Base-by-base conservation (phyloP, 2,113 vertebrate genomes). In the Nycticebus coucang region DNA sequence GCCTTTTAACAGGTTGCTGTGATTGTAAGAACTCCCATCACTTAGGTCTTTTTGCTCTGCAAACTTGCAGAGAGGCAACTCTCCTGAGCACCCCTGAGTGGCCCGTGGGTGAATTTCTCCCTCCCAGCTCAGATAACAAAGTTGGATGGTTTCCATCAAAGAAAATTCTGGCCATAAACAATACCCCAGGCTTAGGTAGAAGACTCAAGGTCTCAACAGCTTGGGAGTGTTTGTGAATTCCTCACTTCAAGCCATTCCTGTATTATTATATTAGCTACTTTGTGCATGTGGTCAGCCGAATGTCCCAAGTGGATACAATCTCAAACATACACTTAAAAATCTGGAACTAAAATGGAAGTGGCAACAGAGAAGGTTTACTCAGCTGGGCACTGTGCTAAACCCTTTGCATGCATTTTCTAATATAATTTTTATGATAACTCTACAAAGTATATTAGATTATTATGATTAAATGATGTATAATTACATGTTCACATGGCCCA, bases 111-210 rank as follows among this genome's bases (percentile, higher is more conserved):
- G 26, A 41, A 60, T 82, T 89, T 91, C 69, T 87, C 80, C 11
- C n/a, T 7, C 24, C 3, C 5, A 80, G 85, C 60, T 95, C 69
- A 87, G 71, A 95, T 78, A 77, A 72, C 87, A 62, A 84, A 91
- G 69, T 13, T 55, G 86, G 50, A 89, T 71, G 60, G 14, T 78
- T 97, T 90, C 68, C 92, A 37, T 4, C 0, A 81, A 80, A 85
- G 81, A 94, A 86, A 85, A 91, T 45, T 62, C 83, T 30, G 50
- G 59, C 30, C 94, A 33, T 94, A 97, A 97, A 92, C 11, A 96
- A n/a, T 41, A 96, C 55, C 60, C 68, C 50, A 28, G 87, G 11
- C 1, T 87, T 92, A 71, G 26, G 60, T 2, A 84, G 35, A 21
- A 82, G 53, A 86, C 37, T 30, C 12, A 68, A 92, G 53, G 19